These are phyloP conservation scores for Arvicanthis niloticus DNA, from an alignment of 2,113 vertebrate genomes.

Conservation along the genomic window DNA sequence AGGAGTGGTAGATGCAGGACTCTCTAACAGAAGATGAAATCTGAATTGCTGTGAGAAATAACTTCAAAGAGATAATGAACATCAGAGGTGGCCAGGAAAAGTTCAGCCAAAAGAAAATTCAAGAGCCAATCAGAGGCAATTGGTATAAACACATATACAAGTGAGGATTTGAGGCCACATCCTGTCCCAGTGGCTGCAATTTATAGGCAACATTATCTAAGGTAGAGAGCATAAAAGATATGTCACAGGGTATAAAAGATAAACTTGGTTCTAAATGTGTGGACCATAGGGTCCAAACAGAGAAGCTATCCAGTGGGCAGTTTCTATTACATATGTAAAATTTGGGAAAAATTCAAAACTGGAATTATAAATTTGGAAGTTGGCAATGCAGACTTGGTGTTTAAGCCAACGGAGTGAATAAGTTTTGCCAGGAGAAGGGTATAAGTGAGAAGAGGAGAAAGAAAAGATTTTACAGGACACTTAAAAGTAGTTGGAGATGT, in stretches of 20 bases:
- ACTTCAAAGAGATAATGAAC: neutral
- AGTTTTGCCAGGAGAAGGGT: slow-evolving; percentile 68
- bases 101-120: neutral
- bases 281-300: slow-evolving; percentile 63
- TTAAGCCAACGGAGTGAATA: slow-evolving; percentile 62
- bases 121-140: slow-evolving; percentile 2
- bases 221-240: neutral
- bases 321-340: slow-evolving; percentile 65
- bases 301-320: slow-evolving; percentile 52
- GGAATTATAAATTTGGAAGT: slow-evolving; percentile 69
- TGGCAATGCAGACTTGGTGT: slow-evolving; percentile 65
- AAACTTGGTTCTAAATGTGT: slow-evolving; percentile 57
- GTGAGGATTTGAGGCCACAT: neutral
- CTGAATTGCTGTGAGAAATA: neutral
- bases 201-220: neutral
- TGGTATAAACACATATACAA: neutral
- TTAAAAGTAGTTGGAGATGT: slow-evolving; percentile 32
- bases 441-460: slow-evolving; percentile 46
- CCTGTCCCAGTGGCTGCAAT: neutral
- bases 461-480: slow-evolving; percentile 42
- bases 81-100: neutral
- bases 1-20: neutral
- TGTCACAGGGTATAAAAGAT: slow-evolving; percentile 21
- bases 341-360: slow-evolving; percentile 64
- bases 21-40: neutral